phyloP scores from a whole-genome alignment of 1,140 invertebrate species.

The Brachionus angularis region DNA sequence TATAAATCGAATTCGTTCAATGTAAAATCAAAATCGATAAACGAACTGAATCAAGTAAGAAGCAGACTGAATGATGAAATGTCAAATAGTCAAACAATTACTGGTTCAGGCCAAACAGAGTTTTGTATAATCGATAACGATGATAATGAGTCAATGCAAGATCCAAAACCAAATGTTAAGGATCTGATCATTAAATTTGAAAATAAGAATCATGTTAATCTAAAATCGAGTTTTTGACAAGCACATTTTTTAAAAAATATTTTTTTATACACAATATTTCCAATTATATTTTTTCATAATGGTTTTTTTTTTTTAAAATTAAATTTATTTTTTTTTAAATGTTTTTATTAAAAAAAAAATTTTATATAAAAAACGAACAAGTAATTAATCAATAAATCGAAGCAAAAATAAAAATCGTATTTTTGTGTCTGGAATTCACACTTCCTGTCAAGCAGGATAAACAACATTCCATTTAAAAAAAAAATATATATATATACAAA shows the following conservation, averaged over 20 bases:
- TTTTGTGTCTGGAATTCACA: too few species aligned
- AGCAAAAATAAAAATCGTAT: too few species aligned
- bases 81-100: background rate
- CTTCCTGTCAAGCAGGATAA: too few species aligned
- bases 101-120: too few species aligned
- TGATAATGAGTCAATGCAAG: background rate
- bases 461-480: too few species aligned
- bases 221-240: constrained; percentile 34
- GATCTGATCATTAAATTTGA: constrained; percentile 43
- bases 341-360: too few species aligned
- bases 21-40: constrained; percentile 8
- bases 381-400: too few species aligned
- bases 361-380: too few species aligned
- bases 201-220: constrained; percentile 6
- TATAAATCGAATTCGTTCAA: background rate
- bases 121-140: background rate
- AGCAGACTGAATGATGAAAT: background rate
- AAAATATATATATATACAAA: too few species aligned
- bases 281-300: constrained; percentile 10
- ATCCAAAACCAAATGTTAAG: background rate
- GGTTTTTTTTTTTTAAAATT: constrained; percentile 4
- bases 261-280: constrained; percentile 29
- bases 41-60: background rate
- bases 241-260: constrained; percentile 8
- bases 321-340: constrained; percentile 31